These are phyloP conservation scores for Tineola bisselliella DNA, from an alignment of 2,888 invertebrate genomes.

Conservation along the genomic window DNA sequence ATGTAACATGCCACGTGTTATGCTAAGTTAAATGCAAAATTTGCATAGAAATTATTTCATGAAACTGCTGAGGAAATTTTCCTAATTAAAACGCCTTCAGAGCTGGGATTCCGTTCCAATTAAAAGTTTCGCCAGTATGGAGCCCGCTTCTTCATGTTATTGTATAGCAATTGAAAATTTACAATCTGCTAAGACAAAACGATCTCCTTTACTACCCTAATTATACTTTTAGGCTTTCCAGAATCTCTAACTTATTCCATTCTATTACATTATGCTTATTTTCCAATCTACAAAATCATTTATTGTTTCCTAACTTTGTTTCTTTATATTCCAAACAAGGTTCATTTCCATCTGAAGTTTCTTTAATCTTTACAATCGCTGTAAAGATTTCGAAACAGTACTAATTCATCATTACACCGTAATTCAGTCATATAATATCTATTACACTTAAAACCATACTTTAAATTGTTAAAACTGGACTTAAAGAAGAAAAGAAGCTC, in stretches of 20 bases:
- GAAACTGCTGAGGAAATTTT: constrained; percentile 52
- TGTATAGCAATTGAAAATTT: constrained; percentile 35
- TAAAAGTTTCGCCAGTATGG: constrained; percentile 53
- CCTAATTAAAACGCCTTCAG: constrained; percentile 65
- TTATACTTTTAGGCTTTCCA: constrained; percentile 2
- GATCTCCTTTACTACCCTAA: background rate
- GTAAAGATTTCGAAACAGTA: too few species aligned
- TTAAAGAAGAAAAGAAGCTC: background rate
- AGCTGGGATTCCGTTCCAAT: constrained; percentile 61
- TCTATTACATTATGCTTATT: too few species aligned
- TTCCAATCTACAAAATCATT: background rate
- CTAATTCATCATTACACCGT: too few species aligned
- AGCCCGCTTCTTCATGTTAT: constrained; percentile 23
- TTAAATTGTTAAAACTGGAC: too few species aligned
- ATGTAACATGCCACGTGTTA: constrained; percentile 26
- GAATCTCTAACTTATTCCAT: background rate
- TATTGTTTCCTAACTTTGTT: background rate
- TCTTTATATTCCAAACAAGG: background rate
- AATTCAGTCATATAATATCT: too few species aligned
- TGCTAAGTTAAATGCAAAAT: constrained; percentile 62
- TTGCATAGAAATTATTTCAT: constrained; percentile 66
- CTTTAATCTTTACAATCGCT: too few species aligned
- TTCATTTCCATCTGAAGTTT: too few species aligned
- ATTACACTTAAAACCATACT: too few species aligned
- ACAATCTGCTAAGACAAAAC: constrained; percentile 12